These are phyloP conservation scores for Oryzias woworae DNA, from an alignment of 2,113 vertebrate species.

Conservation along the genomic window DNA sequence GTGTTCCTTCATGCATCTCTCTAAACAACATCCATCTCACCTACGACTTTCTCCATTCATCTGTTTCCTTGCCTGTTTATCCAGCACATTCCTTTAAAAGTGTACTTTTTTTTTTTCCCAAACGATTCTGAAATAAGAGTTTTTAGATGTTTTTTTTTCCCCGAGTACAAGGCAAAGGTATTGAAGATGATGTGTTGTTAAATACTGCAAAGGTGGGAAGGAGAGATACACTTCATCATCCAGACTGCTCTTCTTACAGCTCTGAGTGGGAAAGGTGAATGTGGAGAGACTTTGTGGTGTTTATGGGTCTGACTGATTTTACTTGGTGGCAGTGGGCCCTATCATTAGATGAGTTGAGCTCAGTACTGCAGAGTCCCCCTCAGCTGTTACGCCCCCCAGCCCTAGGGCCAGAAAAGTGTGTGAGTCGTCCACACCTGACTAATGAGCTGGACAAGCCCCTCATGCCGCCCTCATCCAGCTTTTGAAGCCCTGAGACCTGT, in stretches of 20 bases:
- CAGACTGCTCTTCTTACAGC: slow-evolving; percentile 22
- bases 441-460: slow-evolving; percentile 53
- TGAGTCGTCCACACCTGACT: slow-evolving; percentile 45
- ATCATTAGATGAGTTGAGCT: slow-evolving; percentile 66
- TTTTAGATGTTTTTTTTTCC: slow-evolving; percentile 1
- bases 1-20: slow-evolving; percentile 35
- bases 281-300: slow-evolving; percentile 31
- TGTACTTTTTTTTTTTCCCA: slow-evolving; percentile 7
- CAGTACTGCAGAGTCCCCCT: slow-evolving; percentile 50
- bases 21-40: slow-evolving; percentile 51
- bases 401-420: slow-evolving; percentile 30
- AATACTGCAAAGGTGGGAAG: slow-evolving; percentile 4
- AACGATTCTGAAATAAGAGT: background rate
- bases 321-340: slow-evolving; percentile 68
- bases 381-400: slow-evolving; percentile 33
- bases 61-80: slow-evolving; percentile 26
- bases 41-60: slow-evolving; percentile 12
- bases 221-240: slow-evolving; percentile 25
- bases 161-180: background rate
- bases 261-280: slow-evolving; percentile 17
- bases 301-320: slow-evolving; percentile 77
- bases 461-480: slow-evolving; percentile 15
- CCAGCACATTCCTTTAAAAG: slow-evolving; percentile 18
- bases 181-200: background rate
- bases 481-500: slow-evolving; percentile 13